phyloP scores from a whole-genome alignment of 2,888 invertebrate species.

The Leucophenga maculata region DNA sequence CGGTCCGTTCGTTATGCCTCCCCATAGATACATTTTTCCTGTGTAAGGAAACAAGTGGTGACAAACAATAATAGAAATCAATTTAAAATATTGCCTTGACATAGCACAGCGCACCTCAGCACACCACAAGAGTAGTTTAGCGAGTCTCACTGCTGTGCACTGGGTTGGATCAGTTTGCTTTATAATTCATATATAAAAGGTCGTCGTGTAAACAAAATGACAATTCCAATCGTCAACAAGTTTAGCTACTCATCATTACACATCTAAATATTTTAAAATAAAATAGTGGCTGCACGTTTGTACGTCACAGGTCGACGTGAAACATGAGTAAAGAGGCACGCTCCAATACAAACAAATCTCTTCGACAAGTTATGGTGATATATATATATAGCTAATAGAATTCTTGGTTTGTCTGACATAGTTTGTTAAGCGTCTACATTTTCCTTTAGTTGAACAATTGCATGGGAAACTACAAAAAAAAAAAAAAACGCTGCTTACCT shows the following conservation, averaged over 20 bases:
- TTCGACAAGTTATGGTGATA: too few species aligned
- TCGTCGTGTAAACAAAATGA: background rate
- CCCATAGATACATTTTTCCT: background rate
- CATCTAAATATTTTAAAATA: background rate
- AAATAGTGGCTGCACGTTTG: background rate
- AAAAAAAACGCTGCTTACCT: too few species aligned
- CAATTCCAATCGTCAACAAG: constrained; percentile 15
- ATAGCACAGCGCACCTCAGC: background rate
- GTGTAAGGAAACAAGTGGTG: background rate
- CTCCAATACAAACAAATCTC: background rate
- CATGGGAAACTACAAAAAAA: too few species aligned
- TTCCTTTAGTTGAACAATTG: too few species aligned
- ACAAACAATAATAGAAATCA: background rate
- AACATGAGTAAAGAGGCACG: background rate
- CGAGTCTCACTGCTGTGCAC: background rate
- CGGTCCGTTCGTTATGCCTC: too few species aligned
- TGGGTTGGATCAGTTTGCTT: background rate
- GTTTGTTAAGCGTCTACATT: too few species aligned
- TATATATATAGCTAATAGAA: too few species aligned
- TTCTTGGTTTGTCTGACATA: too few species aligned
- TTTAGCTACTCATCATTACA: background rate
- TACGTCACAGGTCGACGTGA: too few species aligned
- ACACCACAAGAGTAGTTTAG: background rate
- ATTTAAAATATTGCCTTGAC: constrained; percentile 19
- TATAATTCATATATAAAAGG: background rate